Percentiles rank a stretch among this genome's conserved stretches.
Evolutionary conservation across 1,140 invertebrate genomes (phyloP).

Genomic region (Atta colombica): DNA sequence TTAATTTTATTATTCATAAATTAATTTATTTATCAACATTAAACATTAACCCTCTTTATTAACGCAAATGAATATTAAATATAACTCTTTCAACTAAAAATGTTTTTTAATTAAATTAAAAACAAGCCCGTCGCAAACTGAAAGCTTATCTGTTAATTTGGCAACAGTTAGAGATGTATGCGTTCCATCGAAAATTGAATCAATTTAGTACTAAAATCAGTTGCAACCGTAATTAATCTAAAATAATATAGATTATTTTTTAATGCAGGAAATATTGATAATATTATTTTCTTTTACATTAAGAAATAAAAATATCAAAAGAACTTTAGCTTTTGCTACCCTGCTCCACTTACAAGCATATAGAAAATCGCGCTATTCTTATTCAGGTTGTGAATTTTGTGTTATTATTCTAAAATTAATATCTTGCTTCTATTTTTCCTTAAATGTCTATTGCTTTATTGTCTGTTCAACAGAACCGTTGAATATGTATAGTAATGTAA

Average conservation of each 20-base stretch:
- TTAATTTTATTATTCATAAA: neutral
- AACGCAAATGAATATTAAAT: neutral
- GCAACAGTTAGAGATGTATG: conserved; percentile 11
- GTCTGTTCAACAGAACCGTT: neutral
- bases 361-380: too few species aligned
- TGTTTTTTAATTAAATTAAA: too few species aligned
- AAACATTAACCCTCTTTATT: neutral
- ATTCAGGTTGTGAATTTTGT: neutral
- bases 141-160: conserved; percentile 10
- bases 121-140: too few species aligned
- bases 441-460: neutral
- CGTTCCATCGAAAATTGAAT: conserved; percentile 25
- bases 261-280: neutral
- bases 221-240: neutral
- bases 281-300: neutral
- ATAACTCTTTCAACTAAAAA: neutral
- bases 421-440: neutral
- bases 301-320: neutral
- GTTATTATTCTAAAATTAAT: neutral
- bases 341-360: neutral
- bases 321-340: neutral
- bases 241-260: conserved; percentile 12
- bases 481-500: neutral
- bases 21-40: neutral
- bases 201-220: conserved; percentile 7